Base-by-base conservation (phyloP, 1,140 invertebrate species). In the Bathynomus jamesi region DNA sequence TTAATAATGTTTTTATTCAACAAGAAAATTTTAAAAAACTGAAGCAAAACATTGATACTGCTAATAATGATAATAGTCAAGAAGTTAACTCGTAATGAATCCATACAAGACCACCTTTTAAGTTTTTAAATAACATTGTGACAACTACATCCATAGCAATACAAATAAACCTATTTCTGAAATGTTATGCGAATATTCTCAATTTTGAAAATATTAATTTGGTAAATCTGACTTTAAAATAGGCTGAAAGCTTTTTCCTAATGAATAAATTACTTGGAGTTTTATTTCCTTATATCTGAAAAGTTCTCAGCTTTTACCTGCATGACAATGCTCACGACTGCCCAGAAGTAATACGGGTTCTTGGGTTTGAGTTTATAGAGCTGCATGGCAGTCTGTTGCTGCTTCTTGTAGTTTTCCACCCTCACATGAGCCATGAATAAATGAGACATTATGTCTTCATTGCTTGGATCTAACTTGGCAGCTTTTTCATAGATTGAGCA, bases 271-370 rank as follows among this genome's bases (percentile, higher is more conserved):
- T 53, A 17, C 40, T 17, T 53, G 40, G 11, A 53, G 13, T 53
- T 53, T 53, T 17, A 53, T 53, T 11, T 17, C 13, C 21, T 53
- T 53, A 5, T 5, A 53, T 3, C 13, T 53, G 40, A 17, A 17
- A 40, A 40, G 7, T 8, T 17, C 7, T 40, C 7, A 17, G 17
- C 17, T 53, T 17, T 78, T 78, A 92, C 92, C 85, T 96, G 94
- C 85, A 98, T 89, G 21, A 97, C 89, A 80, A 95, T 88, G 81
- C 94, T 96, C 90, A 97, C 97, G 17, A 98, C 90, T 70, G 91
- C 91, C 96, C 96, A 99, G 82, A 96, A 97, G 81, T 96, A 97
- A 82, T 98, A 99, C 0, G 94, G 95, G 82, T 94, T 96, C 82
- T 97, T 98, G 28, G 92, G 90, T 80, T 90, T 90, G 29, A 74